Percentiles rank a stretch among this genome's conserved stretches.
These are phyloP conservation scores for Cotesia chilonis DNA, from an alignment of 1,140 invertebrate genomes.

Conservation along the genomic window DNA sequence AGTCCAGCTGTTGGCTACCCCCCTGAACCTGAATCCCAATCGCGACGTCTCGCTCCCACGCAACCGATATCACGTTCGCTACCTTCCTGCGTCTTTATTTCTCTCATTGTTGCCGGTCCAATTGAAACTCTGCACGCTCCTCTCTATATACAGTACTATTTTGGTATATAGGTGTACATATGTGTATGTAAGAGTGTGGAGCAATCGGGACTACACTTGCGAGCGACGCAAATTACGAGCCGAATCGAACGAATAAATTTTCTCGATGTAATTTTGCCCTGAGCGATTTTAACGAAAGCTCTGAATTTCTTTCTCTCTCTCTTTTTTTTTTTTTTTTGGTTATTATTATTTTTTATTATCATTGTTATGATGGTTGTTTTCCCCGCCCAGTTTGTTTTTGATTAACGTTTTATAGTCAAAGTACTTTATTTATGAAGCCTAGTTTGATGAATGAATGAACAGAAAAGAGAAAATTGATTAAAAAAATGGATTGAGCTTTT, in stretches of 20 bases:
- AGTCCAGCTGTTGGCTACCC: conserved; percentile 29
- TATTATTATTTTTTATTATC: no score
- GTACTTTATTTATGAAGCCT: no score
- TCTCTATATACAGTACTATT: background rate
- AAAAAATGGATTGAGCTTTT: no score
- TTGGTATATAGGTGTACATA: no score
- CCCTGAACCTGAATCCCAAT: background rate
- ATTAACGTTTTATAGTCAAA: no score
- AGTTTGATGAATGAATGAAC: no score
- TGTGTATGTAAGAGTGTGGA: no score
- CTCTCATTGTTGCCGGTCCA: conserved; percentile 20
- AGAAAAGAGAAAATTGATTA: no score
- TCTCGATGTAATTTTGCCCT: conserved; percentile 11
- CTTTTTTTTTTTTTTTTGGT: background rate
- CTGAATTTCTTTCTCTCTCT: background rate
- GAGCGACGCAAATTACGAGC: conserved; percentile 36
- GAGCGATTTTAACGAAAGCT: conserved; percentile 9
- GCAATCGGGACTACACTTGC: conserved; percentile 30
- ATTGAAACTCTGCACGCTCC: conserved; percentile 37
- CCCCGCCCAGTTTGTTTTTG: background rate
- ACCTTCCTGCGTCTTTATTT: background rate
- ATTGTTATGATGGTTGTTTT: background rate
- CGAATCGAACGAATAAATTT: conserved; percentile 32
- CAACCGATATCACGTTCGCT: background rate
- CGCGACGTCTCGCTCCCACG: background rate